phyloP scores from a whole-genome alignment of 2,888 invertebrate genomes.

The Silvanus unidentatus region DNA sequence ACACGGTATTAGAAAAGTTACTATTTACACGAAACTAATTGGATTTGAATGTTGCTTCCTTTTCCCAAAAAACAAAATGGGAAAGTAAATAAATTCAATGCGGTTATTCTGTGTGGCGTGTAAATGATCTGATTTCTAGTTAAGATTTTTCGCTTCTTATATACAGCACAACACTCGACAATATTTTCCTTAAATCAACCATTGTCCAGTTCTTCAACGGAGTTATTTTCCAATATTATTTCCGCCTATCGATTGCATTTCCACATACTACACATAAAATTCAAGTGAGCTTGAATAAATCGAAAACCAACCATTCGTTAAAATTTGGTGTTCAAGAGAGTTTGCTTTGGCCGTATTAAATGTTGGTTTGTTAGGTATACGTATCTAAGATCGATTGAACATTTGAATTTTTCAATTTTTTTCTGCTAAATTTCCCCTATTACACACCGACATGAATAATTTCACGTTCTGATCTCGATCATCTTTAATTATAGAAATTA shows the following conservation, averaged over 20 bases:
- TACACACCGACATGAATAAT: too few relatives aligned
- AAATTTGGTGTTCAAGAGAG: constrained; percentile 8
- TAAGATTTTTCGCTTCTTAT: too few relatives aligned
- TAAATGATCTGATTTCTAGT: not conserved
- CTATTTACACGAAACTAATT: too few relatives aligned
- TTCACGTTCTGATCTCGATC: too few relatives aligned
- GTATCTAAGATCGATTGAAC: not conserved
- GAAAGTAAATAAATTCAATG: too few relatives aligned
- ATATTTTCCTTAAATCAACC: too few relatives aligned
- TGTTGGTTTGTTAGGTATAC: constrained; percentile 4
- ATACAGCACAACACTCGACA: too few relatives aligned
- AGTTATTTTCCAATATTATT: constrained; percentile 16
- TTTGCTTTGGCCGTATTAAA: constrained; percentile 10
- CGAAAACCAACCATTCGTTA: constrained; percentile 12
- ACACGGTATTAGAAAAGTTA: too few relatives aligned
- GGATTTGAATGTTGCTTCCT: too few relatives aligned
- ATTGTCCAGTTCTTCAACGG: constrained; percentile 17
- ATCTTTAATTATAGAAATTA: not conserved
- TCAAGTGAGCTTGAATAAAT: constrained; percentile 18
- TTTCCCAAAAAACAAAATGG: too few relatives aligned
- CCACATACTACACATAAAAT: constrained; percentile 11
- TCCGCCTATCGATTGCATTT: constrained; percentile 13
- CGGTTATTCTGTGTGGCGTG: too few relatives aligned
- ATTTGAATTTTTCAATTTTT: not conserved
- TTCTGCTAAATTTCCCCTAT: too few relatives aligned